Evolutionary conservation across 2,113 vertebrate species (phyloP).

Genomic region (Podocnemis expansa): DNA sequence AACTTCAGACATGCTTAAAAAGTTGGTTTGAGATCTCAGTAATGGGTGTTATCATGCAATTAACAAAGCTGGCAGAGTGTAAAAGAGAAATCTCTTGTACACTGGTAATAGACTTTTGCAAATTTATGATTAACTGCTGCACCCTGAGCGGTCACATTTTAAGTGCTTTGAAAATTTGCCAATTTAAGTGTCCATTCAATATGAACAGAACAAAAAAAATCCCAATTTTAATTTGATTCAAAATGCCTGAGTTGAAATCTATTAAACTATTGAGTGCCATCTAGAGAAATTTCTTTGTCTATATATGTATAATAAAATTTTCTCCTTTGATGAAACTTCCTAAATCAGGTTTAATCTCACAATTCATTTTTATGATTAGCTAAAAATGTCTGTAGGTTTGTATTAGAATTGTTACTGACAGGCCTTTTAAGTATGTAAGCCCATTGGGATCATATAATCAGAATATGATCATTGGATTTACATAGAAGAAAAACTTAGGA

Average conservation of each 20-base stretch:
- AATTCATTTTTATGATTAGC: slow-evolving; percentile 16
- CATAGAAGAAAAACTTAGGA: neutral
- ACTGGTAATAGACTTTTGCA: neutral
- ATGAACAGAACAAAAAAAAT: neutral
- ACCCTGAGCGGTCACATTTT: neutral
- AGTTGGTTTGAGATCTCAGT: neutral
- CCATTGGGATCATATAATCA: slow-evolving; percentile 21
- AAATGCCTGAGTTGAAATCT: neutral
- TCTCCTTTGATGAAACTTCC: neutral
- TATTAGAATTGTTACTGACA: slow-evolving; percentile 38
- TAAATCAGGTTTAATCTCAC: slow-evolving; percentile 1
- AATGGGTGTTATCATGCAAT: neutral
- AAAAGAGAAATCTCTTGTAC: neutral
- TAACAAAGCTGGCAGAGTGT: neutral
- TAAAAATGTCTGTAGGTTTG: slow-evolving; percentile 42
- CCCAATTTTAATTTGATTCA: neutral
- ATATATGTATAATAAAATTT: neutral
- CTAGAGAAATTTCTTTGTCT: neutral
- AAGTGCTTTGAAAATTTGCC: neutral
- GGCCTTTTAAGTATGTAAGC: slow-evolving; percentile 13
- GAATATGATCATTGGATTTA: slow-evolving; percentile 6
- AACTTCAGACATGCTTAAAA: neutral
- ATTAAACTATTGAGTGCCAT: neutral
- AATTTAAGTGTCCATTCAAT: neutral
- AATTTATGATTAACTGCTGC: neutral